Base-by-base conservation (phyloP, 1,140 invertebrate species). In the Eurosta solidaginis region DNA sequence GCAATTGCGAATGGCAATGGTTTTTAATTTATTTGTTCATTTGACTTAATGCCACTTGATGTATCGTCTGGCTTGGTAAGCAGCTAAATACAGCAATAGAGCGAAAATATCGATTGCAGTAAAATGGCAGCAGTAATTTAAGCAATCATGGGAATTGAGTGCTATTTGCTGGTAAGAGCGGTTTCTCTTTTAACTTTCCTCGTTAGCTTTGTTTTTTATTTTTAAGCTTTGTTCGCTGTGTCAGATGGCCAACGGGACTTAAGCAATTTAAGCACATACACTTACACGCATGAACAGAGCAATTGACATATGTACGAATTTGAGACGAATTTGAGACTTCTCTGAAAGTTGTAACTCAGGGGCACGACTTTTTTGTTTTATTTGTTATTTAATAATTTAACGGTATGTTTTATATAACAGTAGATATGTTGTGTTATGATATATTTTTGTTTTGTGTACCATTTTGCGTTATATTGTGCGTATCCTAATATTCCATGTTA, bases 31-130 rank as follows among this genome's bases (percentile, higher is more conserved):
- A 85, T 85, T 85, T 85, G 85, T 85, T 85, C 84, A 84, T 83
- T 83, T 82, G 85, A 85, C 82, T 83, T 85, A 85, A 85, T 85
- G 80, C 82, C 84, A 85, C 83, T 85, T 85, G 83, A 85, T 85
- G 83, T 84, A 85, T 85, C 85, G 85, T 76, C 74, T 79, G 42
- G 76, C 45, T 68, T 40, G 42, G 40, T 74, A 45, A 68, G 59
- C 33, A 68, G 73, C 73, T 40, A 20, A 9, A 29, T 7, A 29
- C 14, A 36, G 27, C 45, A 17, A 47, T 42, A 40, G 27, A 74
- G 25, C 40, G 12, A 29, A 25, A 74, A 74, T 40, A 74, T 29
- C 10, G 45, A 45, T 3, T 27, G 42, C 73, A 45, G 17, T 20
- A 47, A 36, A 50, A n/a, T 12, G 50, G 45, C 29, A 76, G 59